Conservation (phyloP, 2,888 invertebrate species). For the Dynastes grantii region DNA sequence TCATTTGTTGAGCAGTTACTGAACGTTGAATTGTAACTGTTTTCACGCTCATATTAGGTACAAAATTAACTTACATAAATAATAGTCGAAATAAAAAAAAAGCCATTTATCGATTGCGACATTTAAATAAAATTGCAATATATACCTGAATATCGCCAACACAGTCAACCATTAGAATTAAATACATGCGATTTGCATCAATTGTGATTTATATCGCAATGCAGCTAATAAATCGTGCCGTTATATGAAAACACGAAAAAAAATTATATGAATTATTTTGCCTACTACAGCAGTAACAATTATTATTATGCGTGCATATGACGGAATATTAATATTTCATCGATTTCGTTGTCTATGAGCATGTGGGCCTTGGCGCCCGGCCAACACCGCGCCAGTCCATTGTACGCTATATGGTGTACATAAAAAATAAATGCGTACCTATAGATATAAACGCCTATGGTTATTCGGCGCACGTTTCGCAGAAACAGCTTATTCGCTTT, state of each 20-base stretch:
- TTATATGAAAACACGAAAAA: background rate
- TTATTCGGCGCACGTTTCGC: slow-evolving; percentile 17
- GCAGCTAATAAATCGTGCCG: background rate
- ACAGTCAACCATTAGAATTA: too few relatives aligned
- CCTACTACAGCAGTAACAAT: slow-evolving; percentile 2
- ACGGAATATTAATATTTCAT: slow-evolving; percentile 22
- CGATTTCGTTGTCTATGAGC: slow-evolving; percentile 1
- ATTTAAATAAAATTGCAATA: too few relatives aligned
- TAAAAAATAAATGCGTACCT: slow-evolving; percentile 29
- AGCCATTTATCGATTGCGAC: too few relatives aligned
- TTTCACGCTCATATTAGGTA: too few relatives aligned
- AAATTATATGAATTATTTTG: background rate
- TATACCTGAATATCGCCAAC: too few relatives aligned
- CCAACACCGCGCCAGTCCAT: slow-evolving; percentile 15
- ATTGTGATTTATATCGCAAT: too few relatives aligned
- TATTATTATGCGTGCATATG: slow-evolving; percentile 6
- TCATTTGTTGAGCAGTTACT: too few relatives aligned
- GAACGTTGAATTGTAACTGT: too few relatives aligned
- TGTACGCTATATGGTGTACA: slow-evolving; percentile 18
- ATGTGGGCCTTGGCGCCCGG: background rate
- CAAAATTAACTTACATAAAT: too few relatives aligned
- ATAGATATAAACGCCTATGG: slow-evolving; percentile 6
- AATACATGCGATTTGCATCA: too few relatives aligned
- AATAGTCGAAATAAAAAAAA: too few relatives aligned
- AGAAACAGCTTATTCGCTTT: slow-evolving; percentile 41